Percentiles rank a stretch among this genome's conserved stretches.
These are phyloP conservation scores for Eupristina koningsbergeri DNA, from an alignment of 1,140 invertebrate genomes.

Conservation along the genomic window DNA sequence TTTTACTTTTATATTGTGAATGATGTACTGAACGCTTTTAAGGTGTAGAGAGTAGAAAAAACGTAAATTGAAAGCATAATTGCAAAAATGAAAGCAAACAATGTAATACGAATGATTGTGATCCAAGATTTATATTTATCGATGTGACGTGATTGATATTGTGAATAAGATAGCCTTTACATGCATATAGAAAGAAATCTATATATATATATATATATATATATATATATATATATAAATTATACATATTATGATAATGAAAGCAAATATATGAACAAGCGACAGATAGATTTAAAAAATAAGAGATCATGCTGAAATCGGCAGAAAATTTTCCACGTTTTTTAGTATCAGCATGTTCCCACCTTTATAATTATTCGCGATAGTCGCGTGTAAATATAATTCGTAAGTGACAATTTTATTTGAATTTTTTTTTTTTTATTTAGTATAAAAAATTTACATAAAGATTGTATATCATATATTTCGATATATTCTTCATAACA, in stretches of 20 bases:
- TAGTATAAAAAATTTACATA: conserved; percentile 6
- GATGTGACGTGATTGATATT: conserved; percentile 58
- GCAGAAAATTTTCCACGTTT: not conserved
- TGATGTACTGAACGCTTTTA: conserved; percentile 5
- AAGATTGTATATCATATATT: conserved; percentile 25
- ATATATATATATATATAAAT: conserved; percentile 41
- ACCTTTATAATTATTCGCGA: conserved; percentile 25
- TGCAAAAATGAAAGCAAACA: conserved; percentile 18
- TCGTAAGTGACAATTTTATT: conserved; percentile 11
- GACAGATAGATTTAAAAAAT: not conserved
- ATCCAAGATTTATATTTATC: conserved; percentile 57
- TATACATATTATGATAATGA: conserved; percentile 34
- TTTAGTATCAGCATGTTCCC: conserved; percentile 5
- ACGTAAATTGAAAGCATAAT: not conserved
- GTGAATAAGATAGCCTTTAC: conserved; percentile 51
- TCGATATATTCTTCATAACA: conserved; percentile 14
- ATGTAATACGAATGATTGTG: conserved; percentile 51
- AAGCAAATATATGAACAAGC: conserved; percentile 27
- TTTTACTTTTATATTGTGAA: conserved; percentile 62
- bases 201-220: conserved; percentile 27
- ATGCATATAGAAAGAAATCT: conserved; percentile 30
- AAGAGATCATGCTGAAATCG: conserved; percentile 27
- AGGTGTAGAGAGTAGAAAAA: not conserved
- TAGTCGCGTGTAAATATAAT: conserved; percentile 46
- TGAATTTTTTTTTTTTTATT: conserved; percentile 13